Percentiles rank a stretch among this genome's conserved stretches.
phyloP scores from a whole-genome alignment of 2,113 vertebrate species.

The Indicator maculatus region DNA sequence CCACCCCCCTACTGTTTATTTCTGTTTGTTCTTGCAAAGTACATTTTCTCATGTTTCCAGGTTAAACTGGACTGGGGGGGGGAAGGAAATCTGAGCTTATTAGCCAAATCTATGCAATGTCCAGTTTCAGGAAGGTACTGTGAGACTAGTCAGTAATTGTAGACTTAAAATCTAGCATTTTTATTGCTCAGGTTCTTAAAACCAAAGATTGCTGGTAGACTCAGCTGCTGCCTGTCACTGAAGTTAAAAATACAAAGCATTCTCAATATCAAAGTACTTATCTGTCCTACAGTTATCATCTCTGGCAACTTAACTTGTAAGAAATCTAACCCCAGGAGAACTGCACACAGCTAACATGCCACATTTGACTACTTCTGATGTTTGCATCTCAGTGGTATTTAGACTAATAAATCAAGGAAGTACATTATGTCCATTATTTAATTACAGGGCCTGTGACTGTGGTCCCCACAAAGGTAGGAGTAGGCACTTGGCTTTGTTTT shows the following conservation, averaged over 20 bases:
- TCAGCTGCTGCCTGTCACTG: neutral
- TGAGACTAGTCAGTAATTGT: neutral
- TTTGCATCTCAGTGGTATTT: neutral
- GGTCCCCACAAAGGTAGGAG: slow-evolving; percentile 21
- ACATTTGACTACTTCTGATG: neutral
- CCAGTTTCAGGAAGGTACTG: neutral
- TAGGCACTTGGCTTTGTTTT: slow-evolving; percentile 76
- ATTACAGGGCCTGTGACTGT: neutral
- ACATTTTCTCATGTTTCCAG: neutral
- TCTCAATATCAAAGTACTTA: slow-evolving; percentile 9
- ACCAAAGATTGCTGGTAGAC: slow-evolving; percentile 33
- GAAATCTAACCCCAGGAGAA: neutral
- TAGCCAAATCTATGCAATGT: neutral
- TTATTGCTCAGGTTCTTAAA: slow-evolving; percentile 70
- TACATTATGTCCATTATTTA: neutral
- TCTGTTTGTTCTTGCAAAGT: neutral
- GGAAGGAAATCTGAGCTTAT: neutral
- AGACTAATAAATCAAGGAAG: neutral
- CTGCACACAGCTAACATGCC: neutral
- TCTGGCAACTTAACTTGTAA: neutral
- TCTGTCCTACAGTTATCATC: neutral
- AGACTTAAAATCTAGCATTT: slow-evolving; percentile 40
- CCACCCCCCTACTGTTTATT: neutral
- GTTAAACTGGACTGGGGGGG: neutral
- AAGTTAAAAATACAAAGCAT: slow-evolving; percentile 46